Evolutionary conservation across 2,888 invertebrate species (phyloP).

Genomic region (Acleris literana): DNA sequence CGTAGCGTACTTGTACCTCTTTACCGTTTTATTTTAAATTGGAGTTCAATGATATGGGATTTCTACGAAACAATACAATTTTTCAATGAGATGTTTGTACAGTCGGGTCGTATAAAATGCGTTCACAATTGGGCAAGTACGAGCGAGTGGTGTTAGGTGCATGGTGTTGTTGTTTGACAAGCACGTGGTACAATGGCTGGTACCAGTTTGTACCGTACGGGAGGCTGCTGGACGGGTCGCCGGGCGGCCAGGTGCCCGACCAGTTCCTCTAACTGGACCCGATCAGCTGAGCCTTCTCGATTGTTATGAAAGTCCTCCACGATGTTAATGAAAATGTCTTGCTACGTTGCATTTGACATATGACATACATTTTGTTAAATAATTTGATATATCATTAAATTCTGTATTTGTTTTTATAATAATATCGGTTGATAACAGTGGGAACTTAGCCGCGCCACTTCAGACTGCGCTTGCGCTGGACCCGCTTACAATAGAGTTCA

Average conservation of each 20-base stretch:
- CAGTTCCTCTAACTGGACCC: conserved; percentile 81
- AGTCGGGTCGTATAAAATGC: conserved; percentile 8
- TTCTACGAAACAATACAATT: no score
- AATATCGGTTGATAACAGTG: background rate
- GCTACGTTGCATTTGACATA: no score
- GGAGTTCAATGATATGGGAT: no score
- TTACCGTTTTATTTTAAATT: no score
- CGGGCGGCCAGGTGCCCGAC: conserved; percentile 80
- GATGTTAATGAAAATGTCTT: background rate
- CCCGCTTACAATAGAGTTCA: conserved; percentile 31
- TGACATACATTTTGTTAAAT: no score
- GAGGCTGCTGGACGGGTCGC: conserved; percentile 78
- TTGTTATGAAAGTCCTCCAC: conserved; percentile 14
- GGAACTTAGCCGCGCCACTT: background rate
- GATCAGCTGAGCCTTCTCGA: conserved; percentile 69
- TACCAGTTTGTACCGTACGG: conserved; percentile 80
- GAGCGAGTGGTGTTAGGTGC: conserved; percentile 28
- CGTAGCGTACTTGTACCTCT: background rate
- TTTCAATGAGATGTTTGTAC: no score
- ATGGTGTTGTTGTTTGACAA: conserved; percentile 65
- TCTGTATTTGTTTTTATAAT: no score
- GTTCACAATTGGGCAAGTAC: conserved; percentile 18
- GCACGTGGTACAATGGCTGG: conserved; percentile 74
- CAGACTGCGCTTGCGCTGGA: no score
- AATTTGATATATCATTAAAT: no score